Evolutionary conservation across 2,888 invertebrate species (phyloP), one percentile per base, ranked within the genome.

Genomic region (Caenorhabditis parvicauda): DNA sequence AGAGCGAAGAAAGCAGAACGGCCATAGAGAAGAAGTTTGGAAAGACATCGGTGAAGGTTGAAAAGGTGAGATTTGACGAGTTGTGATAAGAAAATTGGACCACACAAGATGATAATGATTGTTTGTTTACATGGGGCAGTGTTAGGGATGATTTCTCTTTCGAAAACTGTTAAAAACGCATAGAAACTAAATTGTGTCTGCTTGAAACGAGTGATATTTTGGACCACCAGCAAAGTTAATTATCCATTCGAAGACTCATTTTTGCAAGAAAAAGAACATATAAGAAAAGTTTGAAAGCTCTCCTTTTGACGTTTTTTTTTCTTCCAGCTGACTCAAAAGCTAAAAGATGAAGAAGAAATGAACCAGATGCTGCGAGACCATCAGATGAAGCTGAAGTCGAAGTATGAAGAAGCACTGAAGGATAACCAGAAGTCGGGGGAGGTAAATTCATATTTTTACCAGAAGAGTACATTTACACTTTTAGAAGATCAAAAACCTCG

Each of bases 291-390:
- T n/a, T n/a, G n/a, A n/a, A n/a, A n/a, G n/a, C n/a, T n/a, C n/a
- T n/a, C n/a, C n/a, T n/a, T n/a, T n/a, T n/a, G n/a, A n/a, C n/a
- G n/a, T 12, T 9, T 41, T 41, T 17, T 12, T n/a, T 19, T 48
- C 32, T 27, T 6, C 2, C 19, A 57, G 64, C 14, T 70, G 37
- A 53, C 65, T 7, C 28, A 27, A 0, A 75, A 76, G 27, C 55
- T 76, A 56, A 64, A 68, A 25, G 77, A 79, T 41, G 78, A 77
- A 53, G 61, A 59, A 3, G 67, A 78, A 72, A 85, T 96, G 80
- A 90, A 91, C 57, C 87, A 87, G 75, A 88, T 89, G 21, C 82
- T 92, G 70, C 86, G 88, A 67, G 85, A 86, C 50, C 91, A 91
- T 83, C 90, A 91, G 77, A 83, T 84, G 7, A 87, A 88, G 76